Evolutionary conservation across 2,888 invertebrate genomes (phyloP).

Genomic region (Apodemia duryi): DNA sequence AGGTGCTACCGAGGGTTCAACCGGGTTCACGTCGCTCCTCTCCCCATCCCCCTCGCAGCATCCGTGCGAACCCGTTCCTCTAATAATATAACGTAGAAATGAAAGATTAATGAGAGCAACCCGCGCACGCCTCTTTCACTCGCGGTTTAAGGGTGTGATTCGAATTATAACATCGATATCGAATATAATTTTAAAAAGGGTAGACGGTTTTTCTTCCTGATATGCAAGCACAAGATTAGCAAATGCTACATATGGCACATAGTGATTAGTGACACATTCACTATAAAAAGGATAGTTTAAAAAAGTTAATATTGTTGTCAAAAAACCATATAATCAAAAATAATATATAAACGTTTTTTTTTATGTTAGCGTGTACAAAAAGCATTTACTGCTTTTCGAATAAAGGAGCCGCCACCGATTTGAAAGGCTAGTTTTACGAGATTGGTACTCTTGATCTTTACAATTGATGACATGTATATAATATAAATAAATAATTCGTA

Average conservation of each 20-base stretch:
- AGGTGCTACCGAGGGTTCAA: slow-evolving; percentile 77
- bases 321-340: no score
- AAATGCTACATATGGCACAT: no score
- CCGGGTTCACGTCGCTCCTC: slow-evolving; percentile 60
- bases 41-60: slow-evolving; percentile 47
- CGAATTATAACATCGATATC: slow-evolving; percentile 25
- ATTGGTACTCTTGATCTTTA: no score
- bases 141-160: slow-evolving; percentile 45
- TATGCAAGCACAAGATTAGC: no score
- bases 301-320: background rate
- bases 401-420: no score
- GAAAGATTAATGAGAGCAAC: slow-evolving; percentile 79
- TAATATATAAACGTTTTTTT: no score
- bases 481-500: no score
- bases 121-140: slow-evolving; percentile 77
- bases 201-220: background rate
- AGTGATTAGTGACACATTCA: no score
- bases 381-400: no score
- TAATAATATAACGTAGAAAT: slow-evolving; percentile 79
- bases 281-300: background rate
- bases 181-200: slow-evolving; percentile 11
- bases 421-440: no score
- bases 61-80: slow-evolving; percentile 78
- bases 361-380: no score
- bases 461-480: no score